A percentile compares a stretch with the other conserved stretches of the same genome.
Conservation (phyloP, 2,797 vertebrate species). For the Cyclopterus lumpus region DNA sequence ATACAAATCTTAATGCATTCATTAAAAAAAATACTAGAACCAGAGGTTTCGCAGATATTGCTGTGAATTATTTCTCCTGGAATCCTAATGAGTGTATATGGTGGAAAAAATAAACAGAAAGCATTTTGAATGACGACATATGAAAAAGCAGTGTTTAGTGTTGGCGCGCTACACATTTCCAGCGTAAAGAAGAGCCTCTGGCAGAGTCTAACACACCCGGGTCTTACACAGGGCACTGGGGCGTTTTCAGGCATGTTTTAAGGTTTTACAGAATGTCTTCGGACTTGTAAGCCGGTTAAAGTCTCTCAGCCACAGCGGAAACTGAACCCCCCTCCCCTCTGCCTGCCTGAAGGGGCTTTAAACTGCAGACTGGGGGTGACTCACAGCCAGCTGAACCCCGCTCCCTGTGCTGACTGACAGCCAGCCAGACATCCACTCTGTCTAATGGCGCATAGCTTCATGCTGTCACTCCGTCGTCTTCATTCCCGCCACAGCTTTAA, state of each 20-base stretch:
- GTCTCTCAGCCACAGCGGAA: slow-evolving; percentile 40
- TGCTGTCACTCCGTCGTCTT: slow-evolving; percentile 40
- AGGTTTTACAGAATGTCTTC: slow-evolving; percentile 45
- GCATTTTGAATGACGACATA: slow-evolving; percentile 1
- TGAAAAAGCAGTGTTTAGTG: slow-evolving; percentile 7
- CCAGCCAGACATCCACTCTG: slow-evolving; percentile 51
- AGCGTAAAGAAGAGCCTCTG: background rate
- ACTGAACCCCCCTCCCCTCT: background rate
- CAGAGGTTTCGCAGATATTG: background rate
- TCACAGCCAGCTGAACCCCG: slow-evolving; percentile 56
- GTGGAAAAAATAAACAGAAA: background rate
- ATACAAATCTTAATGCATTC: background rate
- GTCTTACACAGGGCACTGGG: slow-evolving; percentile 9
- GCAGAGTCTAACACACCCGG: background rate
- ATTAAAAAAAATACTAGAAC: background rate
- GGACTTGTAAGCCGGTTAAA: slow-evolving; percentile 55
- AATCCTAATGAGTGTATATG: background rate
- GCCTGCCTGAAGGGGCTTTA: slow-evolving; percentile 44
- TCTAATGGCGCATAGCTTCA: slow-evolving; percentile 55
- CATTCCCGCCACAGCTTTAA: background rate
- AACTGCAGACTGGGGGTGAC: slow-evolving; percentile 52
- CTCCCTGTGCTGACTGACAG: slow-evolving; percentile 54
- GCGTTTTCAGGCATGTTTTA: slow-evolving; percentile 31
- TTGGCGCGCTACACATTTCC: background rate
- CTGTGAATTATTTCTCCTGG: background rate